Evolutionary conservation across 1,140 invertebrate genomes (phyloP), one percentile per base, ranked within the genome.

Genomic region (Halesus radiatus): DNA sequence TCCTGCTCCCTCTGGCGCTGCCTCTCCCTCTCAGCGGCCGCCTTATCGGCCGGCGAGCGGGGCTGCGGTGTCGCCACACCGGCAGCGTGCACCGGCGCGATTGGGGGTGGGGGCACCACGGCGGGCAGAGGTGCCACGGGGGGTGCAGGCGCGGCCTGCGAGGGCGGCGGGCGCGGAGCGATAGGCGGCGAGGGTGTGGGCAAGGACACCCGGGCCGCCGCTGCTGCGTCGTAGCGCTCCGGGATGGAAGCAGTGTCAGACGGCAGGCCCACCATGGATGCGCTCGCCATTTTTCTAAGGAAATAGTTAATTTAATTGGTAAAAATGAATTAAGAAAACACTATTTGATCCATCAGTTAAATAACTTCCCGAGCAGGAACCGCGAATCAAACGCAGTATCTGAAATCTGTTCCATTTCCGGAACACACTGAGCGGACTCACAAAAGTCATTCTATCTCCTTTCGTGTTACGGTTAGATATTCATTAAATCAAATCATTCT

Each of bases 1-100:
- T 98, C 97, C 89, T 98, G 96, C 87, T 98, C 97, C 77, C 94
- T 90, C 85, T 93, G 90, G 81, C 96, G 91, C 84, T 95, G 93
- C 60, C 96, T 91, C 88, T 97, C 96, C 76, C 94, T 91, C 85
- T 95, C 95, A 53, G 93, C 92, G 50, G 91, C 92, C 22, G 93
- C 91, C 79, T 93, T 91, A 85, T 94, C 93, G 84, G 93, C 91
- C 88, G 86, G 92, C 88, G 29, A 88, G 91, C 91, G 84, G 93
- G 89, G 89, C 91, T 81, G 88, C 85, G 92, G 85, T 84, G 86
- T 85, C 85, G 85, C 86, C 83, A 29, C 26, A 29, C 26, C 26
- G 2, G 26, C 26, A 3, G 26, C 26, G 26, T 29, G 26, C 26
- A 29, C 26, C 2, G 73, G 90, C 87, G n/a, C 20, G 1, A 56